A percentile compares a stretch with the other conserved stretches of the same genome.
Evolutionary conservation across 2,888 invertebrate genomes (phyloP).

Genomic region (Leistus spinibarbis): DNA sequence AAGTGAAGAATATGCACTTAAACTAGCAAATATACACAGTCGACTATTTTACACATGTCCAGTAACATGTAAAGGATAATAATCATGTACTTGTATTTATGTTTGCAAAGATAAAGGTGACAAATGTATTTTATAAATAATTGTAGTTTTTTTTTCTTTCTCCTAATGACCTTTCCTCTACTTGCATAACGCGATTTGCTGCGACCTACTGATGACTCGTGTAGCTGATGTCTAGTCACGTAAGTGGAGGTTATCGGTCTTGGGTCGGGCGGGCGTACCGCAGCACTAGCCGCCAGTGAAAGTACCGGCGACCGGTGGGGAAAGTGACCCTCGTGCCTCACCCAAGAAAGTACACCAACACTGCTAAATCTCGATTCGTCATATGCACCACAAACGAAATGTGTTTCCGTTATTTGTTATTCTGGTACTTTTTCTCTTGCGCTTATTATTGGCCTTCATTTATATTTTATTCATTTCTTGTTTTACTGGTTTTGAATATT

Average conservation of each 20-base stretch:
- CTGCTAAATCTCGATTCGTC: slow-evolving; percentile 18
- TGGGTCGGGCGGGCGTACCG: neutral
- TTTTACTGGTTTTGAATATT: neutral
- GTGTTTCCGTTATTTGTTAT: neutral
- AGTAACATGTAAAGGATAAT: neutral
- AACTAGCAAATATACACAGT: neutral
- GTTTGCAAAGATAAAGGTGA: slow-evolving; percentile 43
- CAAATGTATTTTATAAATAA: slow-evolving; percentile 46
- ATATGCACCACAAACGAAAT: neutral
- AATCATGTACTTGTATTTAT: neutral
- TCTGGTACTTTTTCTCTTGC: slow-evolving; percentile 5
- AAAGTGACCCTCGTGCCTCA: slow-evolving; percentile 28
- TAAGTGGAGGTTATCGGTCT: neutral
- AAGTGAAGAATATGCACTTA: neutral
- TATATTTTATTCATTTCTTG: neutral
- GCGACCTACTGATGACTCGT: slow-evolving; percentile 1
- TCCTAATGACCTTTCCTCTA: slow-evolving; percentile 14
- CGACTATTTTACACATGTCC: neutral
- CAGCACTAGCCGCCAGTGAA: slow-evolving; percentile 9
- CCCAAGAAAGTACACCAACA: slow-evolving; percentile 26
- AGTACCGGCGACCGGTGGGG: slow-evolving; percentile 12
- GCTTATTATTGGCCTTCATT: neutral
- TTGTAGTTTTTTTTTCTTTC: slow-evolving; percentile 35
- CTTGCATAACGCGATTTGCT: neutral
- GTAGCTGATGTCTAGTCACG: neutral